phyloP scores from a whole-genome alignment of 2,888 invertebrate species.

The Synergus laeviventris region DNA sequence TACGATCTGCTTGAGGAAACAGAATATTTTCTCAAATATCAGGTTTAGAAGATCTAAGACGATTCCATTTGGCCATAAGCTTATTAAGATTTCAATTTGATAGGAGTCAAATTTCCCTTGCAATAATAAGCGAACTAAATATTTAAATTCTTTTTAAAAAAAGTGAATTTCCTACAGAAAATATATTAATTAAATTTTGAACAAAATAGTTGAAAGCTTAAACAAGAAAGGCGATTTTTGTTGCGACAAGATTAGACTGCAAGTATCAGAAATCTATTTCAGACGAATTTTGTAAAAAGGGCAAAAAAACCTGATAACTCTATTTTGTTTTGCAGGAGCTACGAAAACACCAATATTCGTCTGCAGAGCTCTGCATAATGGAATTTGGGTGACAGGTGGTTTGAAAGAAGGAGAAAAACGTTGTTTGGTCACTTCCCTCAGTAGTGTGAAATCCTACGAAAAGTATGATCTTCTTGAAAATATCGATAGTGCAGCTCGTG shows the following conservation, averaged over 20 bases:
- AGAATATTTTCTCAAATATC: conserved; percentile 36
- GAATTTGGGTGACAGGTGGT: conserved; percentile 85
- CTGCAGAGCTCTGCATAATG: conserved; percentile 85
- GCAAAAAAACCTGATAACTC: too few relatives aligned
- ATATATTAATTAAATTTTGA: too few relatives aligned
- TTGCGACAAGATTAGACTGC: too few relatives aligned
- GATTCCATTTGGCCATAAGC: neutral
- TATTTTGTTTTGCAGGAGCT: conserved; percentile 33
- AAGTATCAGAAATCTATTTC: too few relatives aligned
- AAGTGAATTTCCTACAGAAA: too few relatives aligned
- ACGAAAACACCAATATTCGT: conserved; percentile 79
- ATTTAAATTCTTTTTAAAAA: too few relatives aligned
- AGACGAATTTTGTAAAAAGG: too few relatives aligned
- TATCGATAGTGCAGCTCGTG: conserved; percentile 85
- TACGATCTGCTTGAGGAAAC: conserved; percentile 34
- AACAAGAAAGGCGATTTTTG: too few relatives aligned
- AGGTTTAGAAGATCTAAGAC: conserved; percentile 15
- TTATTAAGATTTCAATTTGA: neutral
- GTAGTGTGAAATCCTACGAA: conserved; percentile 79
- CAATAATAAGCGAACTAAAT: too few relatives aligned
- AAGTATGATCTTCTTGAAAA: conserved; percentile 86
- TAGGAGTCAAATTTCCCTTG: too few relatives aligned
- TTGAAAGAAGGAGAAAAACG: conserved; percentile 79
- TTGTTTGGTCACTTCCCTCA: conserved; percentile 82
- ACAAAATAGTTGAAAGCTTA: too few relatives aligned